Evolutionary conservation across 2,113 vertebrate genomes (phyloP).

Genomic region (Orcinus orca): DNA sequence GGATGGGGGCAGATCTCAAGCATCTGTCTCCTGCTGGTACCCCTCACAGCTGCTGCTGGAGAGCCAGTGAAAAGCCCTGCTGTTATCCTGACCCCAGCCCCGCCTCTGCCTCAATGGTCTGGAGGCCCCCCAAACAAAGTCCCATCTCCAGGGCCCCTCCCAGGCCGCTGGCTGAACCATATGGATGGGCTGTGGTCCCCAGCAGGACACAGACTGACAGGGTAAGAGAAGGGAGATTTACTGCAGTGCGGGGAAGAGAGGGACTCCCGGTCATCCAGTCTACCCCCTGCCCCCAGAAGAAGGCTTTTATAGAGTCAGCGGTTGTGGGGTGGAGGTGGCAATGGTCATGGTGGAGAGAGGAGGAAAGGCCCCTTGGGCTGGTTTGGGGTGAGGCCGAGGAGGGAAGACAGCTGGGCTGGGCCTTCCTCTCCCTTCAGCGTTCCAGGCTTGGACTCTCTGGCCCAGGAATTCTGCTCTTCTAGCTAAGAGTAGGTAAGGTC

Average conservation of each 20-base stretch:
- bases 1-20: background rate
- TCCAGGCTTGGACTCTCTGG: background rate
- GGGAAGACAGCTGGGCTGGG: background rate
- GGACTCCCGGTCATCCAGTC: background rate
- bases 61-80: constrained; percentile 29
- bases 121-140: constrained; percentile 41
- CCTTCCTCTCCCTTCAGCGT: background rate
- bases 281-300: background rate
- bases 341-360: background rate
- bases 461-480: background rate
- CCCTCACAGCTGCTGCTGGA: constrained; percentile 26
- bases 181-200: background rate
- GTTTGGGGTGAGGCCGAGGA: background rate
- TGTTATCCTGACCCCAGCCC: background rate
- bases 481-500: background rate
- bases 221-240: background rate
- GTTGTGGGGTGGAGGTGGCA: background rate
- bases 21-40: background rate
- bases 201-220: background rate
- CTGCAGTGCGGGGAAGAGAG: background rate
- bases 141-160: background rate
- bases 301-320: background rate
- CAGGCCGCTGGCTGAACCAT: constrained; percentile 6
- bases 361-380: background rate
- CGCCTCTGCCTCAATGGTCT: constrained; percentile 24